Base-by-base conservation (phyloP, 2,113 vertebrate species). In the Pterocles orientalis region DNA sequence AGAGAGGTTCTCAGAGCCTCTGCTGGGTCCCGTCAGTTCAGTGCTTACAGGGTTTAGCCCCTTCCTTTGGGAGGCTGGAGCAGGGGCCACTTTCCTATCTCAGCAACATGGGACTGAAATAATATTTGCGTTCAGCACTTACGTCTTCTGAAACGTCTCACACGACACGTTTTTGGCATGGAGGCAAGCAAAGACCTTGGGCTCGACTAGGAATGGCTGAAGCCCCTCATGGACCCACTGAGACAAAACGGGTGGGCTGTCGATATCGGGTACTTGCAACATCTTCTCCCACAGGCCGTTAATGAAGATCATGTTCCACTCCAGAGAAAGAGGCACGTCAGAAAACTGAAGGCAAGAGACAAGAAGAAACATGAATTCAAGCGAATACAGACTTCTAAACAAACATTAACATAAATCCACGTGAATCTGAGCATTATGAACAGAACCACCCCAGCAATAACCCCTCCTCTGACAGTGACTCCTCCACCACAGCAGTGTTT, bases 231-330 rank as follows among this genome's bases (percentile, higher is more conserved):
- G 93, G 82, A 96, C 29, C 96, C 94, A 94, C 28, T 41, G 92
- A 36, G 65, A 21, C 29, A 91, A 57, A 45, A 86, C 10, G 1
- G 36, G 25, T 7, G 86, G 68, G 48, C 21, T 82, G 28, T n/a
- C 51, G 6, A 88, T 72, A 2, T 39, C 60, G 4, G 94, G 90
- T 6, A 86, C 47, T 25, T 29, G 65, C 23, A 92, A 20, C 53
- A 97, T n/a, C 69, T 31, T 94, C 72, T 93, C 71, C 97, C 94
- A 97, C 12, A 97, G 69, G 2, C 97, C 97, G 0, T 91, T 92
- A 10, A 87, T 6, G 54, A 97, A 64, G 57, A 95, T 7, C 61
- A 69, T 36, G 68, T 12, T 97, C 96, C 94, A 97, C 73, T 90
- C 80, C 3, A 41, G 36, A 31, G 87, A 80, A 25, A 91, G 84